Evolutionary conservation across 2,888 invertebrate species (phyloP).

Genomic region (Diaperis boleti): DNA sequence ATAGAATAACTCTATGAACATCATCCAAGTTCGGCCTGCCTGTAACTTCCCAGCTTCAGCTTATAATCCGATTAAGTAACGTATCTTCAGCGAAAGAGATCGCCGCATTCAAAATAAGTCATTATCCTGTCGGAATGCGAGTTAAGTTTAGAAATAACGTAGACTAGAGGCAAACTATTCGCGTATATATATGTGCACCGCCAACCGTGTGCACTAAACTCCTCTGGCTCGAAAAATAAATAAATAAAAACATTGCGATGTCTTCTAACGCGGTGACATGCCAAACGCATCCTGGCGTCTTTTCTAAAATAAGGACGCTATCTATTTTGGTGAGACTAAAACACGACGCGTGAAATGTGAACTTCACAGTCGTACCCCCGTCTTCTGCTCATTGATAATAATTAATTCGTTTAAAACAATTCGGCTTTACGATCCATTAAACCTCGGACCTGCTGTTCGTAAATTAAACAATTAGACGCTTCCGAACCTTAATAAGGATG

Average conservation of each 20-base stretch:
- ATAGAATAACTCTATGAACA: no score
- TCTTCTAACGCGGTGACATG: slow-evolving; percentile 36
- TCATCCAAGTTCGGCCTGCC: no score
- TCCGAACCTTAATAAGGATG: slow-evolving; percentile 23
- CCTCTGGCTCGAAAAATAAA: slow-evolving; percentile 35
- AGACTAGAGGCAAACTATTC: slow-evolving; percentile 19
- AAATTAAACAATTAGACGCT: slow-evolving; percentile 23
- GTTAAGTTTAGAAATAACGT: slow-evolving; percentile 38
- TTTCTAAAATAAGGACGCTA: slow-evolving; percentile 46
- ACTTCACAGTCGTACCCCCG: background rate
- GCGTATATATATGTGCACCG: slow-evolving; percentile 22
- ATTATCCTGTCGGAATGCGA: slow-evolving; percentile 39
- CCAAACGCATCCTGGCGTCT: slow-evolving; percentile 49
- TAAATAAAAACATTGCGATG: slow-evolving; percentile 25
- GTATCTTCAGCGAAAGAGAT: background rate
- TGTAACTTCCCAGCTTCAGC: background rate
- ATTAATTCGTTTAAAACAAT: slow-evolving; percentile 5
- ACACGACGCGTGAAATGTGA: slow-evolving; percentile 6
- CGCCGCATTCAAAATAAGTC: slow-evolving; percentile 26
- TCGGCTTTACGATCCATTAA: slow-evolving; percentile 7
- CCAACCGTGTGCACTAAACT: slow-evolving; percentile 33
- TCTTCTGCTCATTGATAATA: background rate
- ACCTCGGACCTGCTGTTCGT: slow-evolving; percentile 1
- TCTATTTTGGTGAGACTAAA: slow-evolving; percentile 21
- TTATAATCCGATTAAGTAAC: slow-evolving; percentile 4